Conservation (phyloP, 2,797 vertebrate species). For the Pipistrellus kuhlii region DNA sequence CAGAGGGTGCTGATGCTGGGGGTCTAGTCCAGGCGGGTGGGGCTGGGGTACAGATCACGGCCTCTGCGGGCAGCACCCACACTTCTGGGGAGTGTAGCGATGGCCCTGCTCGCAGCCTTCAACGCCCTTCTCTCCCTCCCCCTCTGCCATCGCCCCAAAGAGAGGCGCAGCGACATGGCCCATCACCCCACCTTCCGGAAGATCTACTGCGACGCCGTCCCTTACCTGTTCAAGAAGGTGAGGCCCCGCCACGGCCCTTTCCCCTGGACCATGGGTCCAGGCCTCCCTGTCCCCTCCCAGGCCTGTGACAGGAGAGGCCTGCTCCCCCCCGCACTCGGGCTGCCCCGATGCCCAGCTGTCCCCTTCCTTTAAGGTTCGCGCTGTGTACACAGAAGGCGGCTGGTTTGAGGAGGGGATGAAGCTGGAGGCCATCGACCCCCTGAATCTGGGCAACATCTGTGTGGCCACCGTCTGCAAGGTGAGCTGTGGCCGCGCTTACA, state of each 20-base stretch:
- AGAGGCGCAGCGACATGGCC: constrained; percentile 86
- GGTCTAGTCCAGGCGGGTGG: fast-evolving
- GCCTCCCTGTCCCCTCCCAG: not conserved
- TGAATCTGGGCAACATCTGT: constrained; percentile 96
- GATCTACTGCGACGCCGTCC: constrained; percentile 89
- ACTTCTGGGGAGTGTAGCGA: not conserved
- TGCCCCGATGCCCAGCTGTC: not conserved
- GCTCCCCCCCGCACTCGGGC: not conserved
- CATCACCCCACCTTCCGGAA: constrained; percentile 89
- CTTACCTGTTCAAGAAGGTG: constrained; percentile 94
- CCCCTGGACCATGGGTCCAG: fast-evolving
- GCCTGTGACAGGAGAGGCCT: not conserved
- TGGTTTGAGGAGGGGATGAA: constrained; percentile 98
- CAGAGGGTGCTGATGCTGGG: not conserved
- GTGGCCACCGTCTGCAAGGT: constrained; percentile 96
- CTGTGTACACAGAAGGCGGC: constrained; percentile 92
- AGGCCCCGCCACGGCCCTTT: not conserved
- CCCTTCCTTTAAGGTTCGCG: constrained; percentile 89
- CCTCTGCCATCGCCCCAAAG: constrained; percentile 76
- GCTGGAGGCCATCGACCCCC: constrained; percentile 96
- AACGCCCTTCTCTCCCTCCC: constrained; percentile 32
- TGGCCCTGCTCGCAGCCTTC: not conserved
- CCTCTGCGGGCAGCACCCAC: not conserved
- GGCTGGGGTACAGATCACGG: not conserved
- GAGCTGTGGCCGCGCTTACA: not conserved